These are phyloP conservation scores for Ceryle rudis DNA, from an alignment of 2,797 vertebrate genomes.

Conservation along the genomic window DNA sequence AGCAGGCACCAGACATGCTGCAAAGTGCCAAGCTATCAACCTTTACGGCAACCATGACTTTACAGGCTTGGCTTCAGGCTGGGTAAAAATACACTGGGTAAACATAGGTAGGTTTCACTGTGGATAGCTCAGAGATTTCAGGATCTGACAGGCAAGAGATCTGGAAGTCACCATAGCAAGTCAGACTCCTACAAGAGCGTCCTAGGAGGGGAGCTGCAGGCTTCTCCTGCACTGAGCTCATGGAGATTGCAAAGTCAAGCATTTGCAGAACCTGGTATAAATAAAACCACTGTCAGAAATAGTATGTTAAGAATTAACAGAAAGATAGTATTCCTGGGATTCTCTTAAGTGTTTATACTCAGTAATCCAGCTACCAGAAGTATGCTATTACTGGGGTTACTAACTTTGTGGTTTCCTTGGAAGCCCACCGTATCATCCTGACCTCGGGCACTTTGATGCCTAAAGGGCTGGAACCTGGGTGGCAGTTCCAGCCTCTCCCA, in stretches of 20 bases:
- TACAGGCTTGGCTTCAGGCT: background rate
- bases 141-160: background rate
- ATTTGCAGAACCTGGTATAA: background rate
- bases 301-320: background rate
- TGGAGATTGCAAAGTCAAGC: background rate
- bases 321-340: background rate
- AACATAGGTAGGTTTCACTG: background rate
- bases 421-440: background rate
- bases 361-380: background rate
- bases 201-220: background rate
- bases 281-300: background rate
- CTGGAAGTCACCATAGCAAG: background rate
- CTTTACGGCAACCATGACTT: background rate
- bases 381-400: background rate
- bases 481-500: background rate
- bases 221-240: background rate
- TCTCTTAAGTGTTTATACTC: background rate
- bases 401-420: background rate
- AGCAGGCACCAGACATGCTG: background rate
- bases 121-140: fast-evolving
- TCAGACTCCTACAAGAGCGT: background rate
- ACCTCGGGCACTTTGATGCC: fast-evolving
- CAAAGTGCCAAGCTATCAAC: background rate
- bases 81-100: background rate
- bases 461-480: background rate